These are phyloP conservation scores for Heterodera schachtii DNA, from an alignment of 1,140 invertebrate genomes.

Conservation along the genomic window DNA sequence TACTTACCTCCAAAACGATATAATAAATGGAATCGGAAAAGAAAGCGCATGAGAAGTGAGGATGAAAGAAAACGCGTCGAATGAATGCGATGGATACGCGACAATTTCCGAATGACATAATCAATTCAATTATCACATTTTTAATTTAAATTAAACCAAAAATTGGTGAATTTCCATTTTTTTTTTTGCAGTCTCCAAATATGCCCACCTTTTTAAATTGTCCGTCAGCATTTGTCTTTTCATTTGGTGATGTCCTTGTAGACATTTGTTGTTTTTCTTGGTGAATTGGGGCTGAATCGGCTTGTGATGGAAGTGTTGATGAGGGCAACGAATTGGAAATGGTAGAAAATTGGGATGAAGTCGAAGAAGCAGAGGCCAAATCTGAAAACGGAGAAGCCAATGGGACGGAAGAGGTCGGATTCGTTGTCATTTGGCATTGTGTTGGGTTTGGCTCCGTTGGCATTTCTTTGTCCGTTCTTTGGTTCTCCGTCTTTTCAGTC, in stretches of 20 bases:
- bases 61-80: no score
- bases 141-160: no score
- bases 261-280: no score
- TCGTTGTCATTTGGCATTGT: no score
- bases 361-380: neutral
- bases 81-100: no score
- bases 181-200: no score
- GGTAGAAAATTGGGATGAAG: neutral
- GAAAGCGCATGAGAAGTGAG: no score
- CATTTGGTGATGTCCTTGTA: neutral
- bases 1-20: neutral
- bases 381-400: neutral
- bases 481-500: neutral
- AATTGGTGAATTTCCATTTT: no score
- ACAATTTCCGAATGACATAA: no score
- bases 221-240: neutral
- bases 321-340: neutral
- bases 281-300: neutral
- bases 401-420: neutral
- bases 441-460: neutral
- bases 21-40: neutral
- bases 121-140: no score
- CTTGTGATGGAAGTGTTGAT: neutral
- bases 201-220: constrained; percentile 7
- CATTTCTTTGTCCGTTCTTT: neutral